Evolutionary conservation across 2,888 invertebrate genomes (phyloP).

Genomic region (Cosmia pyralina): DNA sequence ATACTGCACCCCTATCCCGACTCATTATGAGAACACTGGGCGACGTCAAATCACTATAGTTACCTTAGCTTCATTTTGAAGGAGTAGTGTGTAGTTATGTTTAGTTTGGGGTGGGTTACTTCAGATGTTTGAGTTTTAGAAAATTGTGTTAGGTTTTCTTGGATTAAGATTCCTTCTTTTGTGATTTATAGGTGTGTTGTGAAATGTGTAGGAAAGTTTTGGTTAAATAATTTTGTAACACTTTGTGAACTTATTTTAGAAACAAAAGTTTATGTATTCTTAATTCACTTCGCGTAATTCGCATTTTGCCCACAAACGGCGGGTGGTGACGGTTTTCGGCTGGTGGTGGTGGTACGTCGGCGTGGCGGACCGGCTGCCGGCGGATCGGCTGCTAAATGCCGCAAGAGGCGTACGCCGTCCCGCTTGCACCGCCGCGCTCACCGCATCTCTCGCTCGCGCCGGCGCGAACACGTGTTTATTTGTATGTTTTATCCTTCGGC

Average conservation of each 20-base stretch:
- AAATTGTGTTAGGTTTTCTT: neutral
- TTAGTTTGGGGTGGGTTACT: slow-evolving; percentile 5
- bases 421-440: slow-evolving; percentile 81
- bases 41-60: slow-evolving; percentile 54
- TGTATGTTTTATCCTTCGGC: slow-evolving; percentile 92
- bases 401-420: slow-evolving; percentile 84
- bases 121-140: neutral
- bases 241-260: slow-evolving; percentile 13
- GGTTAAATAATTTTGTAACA: slow-evolving; percentile 1
- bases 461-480: slow-evolving; percentile 91
- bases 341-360: slow-evolving; percentile 44
- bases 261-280: neutral
- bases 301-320: neutral
- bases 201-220: neutral
- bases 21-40: slow-evolving; percentile 60
- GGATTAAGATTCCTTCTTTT: neutral
- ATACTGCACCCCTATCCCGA: slow-evolving; percentile 67
- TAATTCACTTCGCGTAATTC: slow-evolving; percentile 40
- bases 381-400: slow-evolving; percentile 88
- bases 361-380: slow-evolving; percentile 71
- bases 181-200: neutral
- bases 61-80: slow-evolving; percentile 50
- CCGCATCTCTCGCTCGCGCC: slow-evolving; percentile 90
- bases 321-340: slow-evolving; percentile 38
- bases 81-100: slow-evolving; percentile 7